phyloP scores from a whole-genome alignment of 2,888 invertebrate genomes.

The Bugula neritina region DNA sequence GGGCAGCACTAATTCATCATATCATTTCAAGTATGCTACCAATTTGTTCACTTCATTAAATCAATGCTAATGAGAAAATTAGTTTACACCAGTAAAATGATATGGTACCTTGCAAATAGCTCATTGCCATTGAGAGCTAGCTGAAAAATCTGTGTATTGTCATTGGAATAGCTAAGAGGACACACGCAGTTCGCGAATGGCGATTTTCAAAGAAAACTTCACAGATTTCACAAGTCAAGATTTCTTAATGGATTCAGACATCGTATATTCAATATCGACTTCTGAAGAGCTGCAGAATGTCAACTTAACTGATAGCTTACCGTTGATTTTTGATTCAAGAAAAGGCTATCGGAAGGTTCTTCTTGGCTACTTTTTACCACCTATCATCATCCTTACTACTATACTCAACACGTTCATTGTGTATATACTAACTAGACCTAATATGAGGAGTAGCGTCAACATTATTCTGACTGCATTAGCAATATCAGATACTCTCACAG shows the following conservation, averaged over 20 bases:
- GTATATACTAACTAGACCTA: conserved; percentile 77
- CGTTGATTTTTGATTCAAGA: conserved; percentile 28
- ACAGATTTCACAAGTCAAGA: neutral
- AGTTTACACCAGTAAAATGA: no score
- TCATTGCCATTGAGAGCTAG: no score
- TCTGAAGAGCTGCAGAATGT: neutral
- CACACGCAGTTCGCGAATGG: neutral
- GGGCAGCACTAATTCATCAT: neutral
- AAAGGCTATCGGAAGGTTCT: conserved; percentile 54
- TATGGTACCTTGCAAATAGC: no score
- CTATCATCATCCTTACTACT: conserved; percentile 78
- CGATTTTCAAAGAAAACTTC: neutral
- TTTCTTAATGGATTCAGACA: neutral
- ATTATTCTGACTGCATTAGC: conserved; percentile 93
- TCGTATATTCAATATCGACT: neutral
- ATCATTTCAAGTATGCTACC: neutral
- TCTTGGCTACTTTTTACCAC: conserved; percentile 74
- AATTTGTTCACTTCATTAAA: neutral
- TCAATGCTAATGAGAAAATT: neutral
- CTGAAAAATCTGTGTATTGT: no score
- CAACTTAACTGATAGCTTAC: neutral
- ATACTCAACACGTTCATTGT: conserved; percentile 85
- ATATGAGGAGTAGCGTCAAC: conserved; percentile 88
- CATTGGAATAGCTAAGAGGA: neutral
- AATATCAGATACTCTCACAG: conserved; percentile 85